Percentiles rank a stretch among this genome's conserved stretches.
These are phyloP conservation scores for Saccopteryx bilineata DNA, from an alignment of 2,113 vertebrate genomes.

Conservation along the genomic window DNA sequence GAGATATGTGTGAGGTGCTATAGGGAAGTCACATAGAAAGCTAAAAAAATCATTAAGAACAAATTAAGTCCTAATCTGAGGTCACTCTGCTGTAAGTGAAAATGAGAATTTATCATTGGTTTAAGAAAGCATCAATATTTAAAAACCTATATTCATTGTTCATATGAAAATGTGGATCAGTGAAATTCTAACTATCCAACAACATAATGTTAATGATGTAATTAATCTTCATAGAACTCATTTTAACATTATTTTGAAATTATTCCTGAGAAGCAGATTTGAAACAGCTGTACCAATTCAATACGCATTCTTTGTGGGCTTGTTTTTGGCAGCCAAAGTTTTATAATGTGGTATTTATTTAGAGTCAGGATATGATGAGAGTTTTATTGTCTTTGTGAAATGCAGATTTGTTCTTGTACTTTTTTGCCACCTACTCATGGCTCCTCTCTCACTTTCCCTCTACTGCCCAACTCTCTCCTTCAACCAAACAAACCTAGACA, in stretches of 20 bases:
- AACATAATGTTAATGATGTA: constrained; percentile 77
- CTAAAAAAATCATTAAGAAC: constrained; percentile 64
- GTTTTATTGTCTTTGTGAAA: constrained; percentile 82
- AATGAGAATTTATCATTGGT: constrained; percentile 62
- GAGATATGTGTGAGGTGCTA: neutral
- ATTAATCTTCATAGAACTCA: constrained; percentile 80
- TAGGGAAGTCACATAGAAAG: constrained; percentile 43
- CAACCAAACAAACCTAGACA: constrained; percentile 72
- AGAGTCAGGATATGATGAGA: constrained; percentile 80
- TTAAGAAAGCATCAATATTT: constrained; percentile 70
- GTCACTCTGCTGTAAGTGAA: constrained; percentile 66
- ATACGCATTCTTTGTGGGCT: constrained; percentile 82
- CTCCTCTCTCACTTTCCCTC: constrained; percentile 78
- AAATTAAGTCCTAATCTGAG: constrained; percentile 63
- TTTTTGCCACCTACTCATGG: constrained; percentile 78
- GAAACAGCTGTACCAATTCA: constrained; percentile 82
- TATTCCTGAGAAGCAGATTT: constrained; percentile 80
- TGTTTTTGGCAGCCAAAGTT: constrained; percentile 81
- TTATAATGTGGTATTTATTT: constrained; percentile 84
- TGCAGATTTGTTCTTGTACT: constrained; percentile 84
- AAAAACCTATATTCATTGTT: constrained; percentile 58
- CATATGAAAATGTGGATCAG: constrained; percentile 63
- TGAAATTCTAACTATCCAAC: constrained; percentile 75
- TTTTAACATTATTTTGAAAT: constrained; percentile 82
- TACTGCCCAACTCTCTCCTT: constrained; percentile 64